These are phyloP conservation scores for Hepsetus odoe DNA, from an alignment of 2,113 vertebrate genomes.

Conservation along the genomic window DNA sequence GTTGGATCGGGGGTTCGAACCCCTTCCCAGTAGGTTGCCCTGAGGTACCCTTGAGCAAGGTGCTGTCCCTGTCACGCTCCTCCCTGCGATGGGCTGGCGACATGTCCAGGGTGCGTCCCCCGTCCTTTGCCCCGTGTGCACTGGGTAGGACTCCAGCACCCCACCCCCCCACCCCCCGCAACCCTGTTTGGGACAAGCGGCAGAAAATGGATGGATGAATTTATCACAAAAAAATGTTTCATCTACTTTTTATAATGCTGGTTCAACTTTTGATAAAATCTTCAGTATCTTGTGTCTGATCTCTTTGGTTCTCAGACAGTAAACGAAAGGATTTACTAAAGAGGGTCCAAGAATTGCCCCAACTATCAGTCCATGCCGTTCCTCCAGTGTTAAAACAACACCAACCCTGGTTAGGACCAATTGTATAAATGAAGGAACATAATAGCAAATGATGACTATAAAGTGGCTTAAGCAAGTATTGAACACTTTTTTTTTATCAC, in stretches of 20 bases:
- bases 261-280: neutral
- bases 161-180: too few relatives aligned
- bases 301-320: constrained; percentile 53
- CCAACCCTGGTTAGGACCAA: constrained; percentile 53
- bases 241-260: neutral
- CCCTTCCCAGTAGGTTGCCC: too few relatives aligned
- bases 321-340: constrained; percentile 62
- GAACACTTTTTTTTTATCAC: constrained; percentile 51
- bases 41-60: too few relatives aligned
- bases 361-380: constrained; percentile 33
- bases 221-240: neutral
- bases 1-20: too few relatives aligned
- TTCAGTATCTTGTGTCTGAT: constrained; percentile 46
- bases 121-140: too few relatives aligned
- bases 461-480: constrained; percentile 56
- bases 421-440: constrained; percentile 26
- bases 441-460: constrained; percentile 56
- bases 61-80: too few relatives aligned
- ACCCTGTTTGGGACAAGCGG: too few relatives aligned
- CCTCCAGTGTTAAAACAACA: constrained; percentile 47
- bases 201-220: too few relatives aligned
- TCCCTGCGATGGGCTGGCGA: too few relatives aligned
- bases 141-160: too few relatives aligned
- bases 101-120: too few relatives aligned
- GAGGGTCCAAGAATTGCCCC: constrained; percentile 36